Base-by-base conservation (phyloP, 2,888 invertebrate genomes). In the Notodonta ziczac region DNA sequence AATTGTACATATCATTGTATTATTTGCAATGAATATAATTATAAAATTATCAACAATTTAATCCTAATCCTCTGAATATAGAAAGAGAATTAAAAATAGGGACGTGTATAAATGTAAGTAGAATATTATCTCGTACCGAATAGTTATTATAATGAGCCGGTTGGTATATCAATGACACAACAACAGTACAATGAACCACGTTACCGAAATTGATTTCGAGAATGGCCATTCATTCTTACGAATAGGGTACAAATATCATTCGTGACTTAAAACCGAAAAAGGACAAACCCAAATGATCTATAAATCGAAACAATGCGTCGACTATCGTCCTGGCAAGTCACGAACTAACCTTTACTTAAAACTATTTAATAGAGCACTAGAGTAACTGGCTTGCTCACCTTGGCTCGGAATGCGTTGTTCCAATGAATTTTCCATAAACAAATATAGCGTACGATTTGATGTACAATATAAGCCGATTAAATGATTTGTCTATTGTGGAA, bases 281-380 rank as follows among this genome's bases (percentile, higher is more conserved):
- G 54, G 54, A 54, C 39, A 54, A 54, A 39, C 54, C 39, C 54
- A 39, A 40, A n/a, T 24, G 44, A 56, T 58, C 40, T 51, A 51
- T 57, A 52, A 58, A 58, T 58, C 52, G 40, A 24, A 52, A 58
- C 58, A 58, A 56, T 44, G 24, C 24, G n/a, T 39, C 16, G 52
- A 56, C 16, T 56, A 16, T 40, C 42, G 44, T 24, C 40, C 24
- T 24, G 56, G 12, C 56, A 6, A 56, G 56, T 56, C 56, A 56
- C 56, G 56, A 56, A 56, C 4, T 56, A 56, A 56, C 56, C 56
- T 56, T 56, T 56, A 56, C 56, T 56, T 44, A 56, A 56, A 56
- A 56, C 56, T 56, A 56, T 56, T 56, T 44, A 56, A 56, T 56
- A 12, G 56, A 56, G 40, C 55, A 55, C 40, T 39, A 40, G 16